Evolutionary conservation across 2,113 vertebrate genomes (phyloP).

Genomic region (Rostratula benghalensis): DNA sequence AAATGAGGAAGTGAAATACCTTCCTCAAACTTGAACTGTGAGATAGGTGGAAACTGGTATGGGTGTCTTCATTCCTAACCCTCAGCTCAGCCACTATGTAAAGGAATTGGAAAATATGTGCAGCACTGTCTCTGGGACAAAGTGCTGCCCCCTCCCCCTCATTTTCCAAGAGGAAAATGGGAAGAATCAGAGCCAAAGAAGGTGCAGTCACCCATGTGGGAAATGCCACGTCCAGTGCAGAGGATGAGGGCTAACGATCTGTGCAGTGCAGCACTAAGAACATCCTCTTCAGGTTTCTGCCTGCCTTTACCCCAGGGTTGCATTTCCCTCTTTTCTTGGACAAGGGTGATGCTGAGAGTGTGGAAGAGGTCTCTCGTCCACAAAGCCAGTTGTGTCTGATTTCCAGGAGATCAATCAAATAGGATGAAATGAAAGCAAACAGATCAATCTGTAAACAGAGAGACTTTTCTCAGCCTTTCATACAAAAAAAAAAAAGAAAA

Average conservation of each 20-base stretch:
- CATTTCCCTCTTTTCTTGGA: not conserved
- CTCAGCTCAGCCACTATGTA: not conserved
- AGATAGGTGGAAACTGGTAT: not conserved
- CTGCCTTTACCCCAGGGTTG: not conserved
- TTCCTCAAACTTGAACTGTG: not conserved
- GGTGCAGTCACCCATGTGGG: not conserved
- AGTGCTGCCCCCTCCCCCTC: no score
- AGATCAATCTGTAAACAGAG: constrained; percentile 1
- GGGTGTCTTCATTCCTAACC: not conserved
- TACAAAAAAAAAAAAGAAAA: not conserved
- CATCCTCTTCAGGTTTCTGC: not conserved
- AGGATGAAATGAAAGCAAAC: constrained; percentile 13
- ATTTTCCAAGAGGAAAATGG: not conserved
- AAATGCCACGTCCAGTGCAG: fast-evolving
- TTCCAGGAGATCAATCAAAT: constrained; percentile 35
- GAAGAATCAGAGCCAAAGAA: not conserved
- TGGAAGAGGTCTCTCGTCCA: not conserved
- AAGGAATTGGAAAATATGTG: not conserved
- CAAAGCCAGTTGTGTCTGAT: not conserved
- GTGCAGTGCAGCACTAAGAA: not conserved
- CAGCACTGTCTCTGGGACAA: not conserved
- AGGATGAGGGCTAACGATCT: not conserved
- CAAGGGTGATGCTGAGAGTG: fast-evolving
- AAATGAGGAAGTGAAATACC: not conserved
- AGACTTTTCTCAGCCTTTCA: not conserved